Percentiles rank a stretch among this genome's conserved stretches.
Evolutionary conservation across 2,113 vertebrate species (phyloP).

Genomic region (Grantiella picta): DNA sequence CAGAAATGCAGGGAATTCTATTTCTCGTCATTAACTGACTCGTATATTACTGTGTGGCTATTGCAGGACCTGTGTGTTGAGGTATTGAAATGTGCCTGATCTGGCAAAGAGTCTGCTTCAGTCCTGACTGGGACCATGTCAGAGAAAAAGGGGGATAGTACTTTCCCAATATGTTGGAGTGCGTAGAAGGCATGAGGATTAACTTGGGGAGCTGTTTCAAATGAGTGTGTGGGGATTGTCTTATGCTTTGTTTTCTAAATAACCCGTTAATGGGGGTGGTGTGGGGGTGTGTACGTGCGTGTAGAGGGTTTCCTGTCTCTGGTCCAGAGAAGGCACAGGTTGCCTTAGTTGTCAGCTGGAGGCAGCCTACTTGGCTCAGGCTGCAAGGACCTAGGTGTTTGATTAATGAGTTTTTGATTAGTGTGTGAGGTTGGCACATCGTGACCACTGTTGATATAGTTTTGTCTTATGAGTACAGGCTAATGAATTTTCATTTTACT

Average conservation of each 20-base stretch:
- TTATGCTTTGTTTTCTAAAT: neutral
- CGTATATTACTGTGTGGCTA: accelerated
- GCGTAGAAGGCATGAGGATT: neutral
- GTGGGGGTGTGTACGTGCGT: no score
- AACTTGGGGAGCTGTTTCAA: neutral
- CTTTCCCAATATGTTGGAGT: neutral
- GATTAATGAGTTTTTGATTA: neutral
- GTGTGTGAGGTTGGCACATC: neutral
- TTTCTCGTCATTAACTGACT: neutral
- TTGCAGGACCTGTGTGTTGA: neutral
- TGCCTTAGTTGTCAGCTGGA: neutral
- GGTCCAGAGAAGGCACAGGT: neutral
- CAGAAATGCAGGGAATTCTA: neutral
- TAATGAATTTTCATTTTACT: neutral
- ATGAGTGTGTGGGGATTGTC: neutral
- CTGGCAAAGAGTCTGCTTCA: neutral
- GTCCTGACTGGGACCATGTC: neutral
- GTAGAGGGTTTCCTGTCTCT: neutral
- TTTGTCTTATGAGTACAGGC: neutral
- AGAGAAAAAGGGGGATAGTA: neutral
- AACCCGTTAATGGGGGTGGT: accelerated
- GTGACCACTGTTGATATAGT: neutral
- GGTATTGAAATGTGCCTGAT: neutral
- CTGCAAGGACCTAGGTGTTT: neutral
- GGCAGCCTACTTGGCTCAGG: neutral